Base-by-base conservation (phyloP, 2,888 invertebrate species). In the Kuschelorhynchus macadamiae region DNA sequence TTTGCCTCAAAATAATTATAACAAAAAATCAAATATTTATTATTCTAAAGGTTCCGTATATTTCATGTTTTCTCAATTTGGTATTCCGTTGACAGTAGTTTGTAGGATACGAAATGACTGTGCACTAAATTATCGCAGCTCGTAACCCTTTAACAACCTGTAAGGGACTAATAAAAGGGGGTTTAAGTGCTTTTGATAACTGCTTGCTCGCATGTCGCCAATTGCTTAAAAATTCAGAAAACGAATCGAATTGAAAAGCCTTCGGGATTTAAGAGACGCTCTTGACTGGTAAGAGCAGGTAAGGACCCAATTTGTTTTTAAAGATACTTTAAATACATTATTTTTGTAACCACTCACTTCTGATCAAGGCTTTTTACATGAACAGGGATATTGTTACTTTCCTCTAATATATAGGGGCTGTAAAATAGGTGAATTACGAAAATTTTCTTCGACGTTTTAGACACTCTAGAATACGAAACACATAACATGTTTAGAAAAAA, bases 81-180 rank as follows among this genome's bases (percentile, higher is more conserved):
- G 67, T 72, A 75, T 75, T 75, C 74, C 67, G 70, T 69, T 25
- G 57, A 50, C 72, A 72, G 70, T 73, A 71, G 73, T 74, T 75
- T 73, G 72, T 72, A 74, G 75, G 75, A 76, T 77, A 74, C 75
- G 72, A 75, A 76, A 77, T 78, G 76, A 78, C 73, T 78, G 77
- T 77, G 76, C 75, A 77, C 77, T 81, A 81, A 83, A 82, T 83
- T 83, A 83, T 83, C 81, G 81, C 81, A 79, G 79, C 75, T 74
- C 74, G 81, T 82, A 84, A 84, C 84, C 83, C 83, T 84, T 84
- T 84, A 83, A 84, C 82, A 80, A 79, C 81, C 83, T 82, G 81
- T 83, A 80, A 80, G 84, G 83, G 84, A 81, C 80, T 80, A 82
- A 84, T 84, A 84, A 84, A 83, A 81, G 80, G 74, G 80, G 79